Base-by-base conservation (phyloP, 2,888 invertebrate species). In the Hydroisotoma schaefferi region DNA sequence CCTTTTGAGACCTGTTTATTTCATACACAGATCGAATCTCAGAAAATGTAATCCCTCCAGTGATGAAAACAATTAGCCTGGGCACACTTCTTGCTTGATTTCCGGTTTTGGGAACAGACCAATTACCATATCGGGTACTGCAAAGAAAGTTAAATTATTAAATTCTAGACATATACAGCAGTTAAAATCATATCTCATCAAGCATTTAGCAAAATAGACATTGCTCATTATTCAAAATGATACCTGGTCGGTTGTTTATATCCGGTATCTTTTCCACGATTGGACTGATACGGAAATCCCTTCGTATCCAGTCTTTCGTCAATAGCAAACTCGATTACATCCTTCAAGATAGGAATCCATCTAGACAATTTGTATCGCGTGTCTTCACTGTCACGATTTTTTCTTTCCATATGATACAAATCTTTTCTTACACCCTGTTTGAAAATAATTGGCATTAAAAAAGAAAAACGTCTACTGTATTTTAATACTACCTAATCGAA, bases 341-440 rank as follows among this genome's bases (percentile, higher is more conserved):
- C 67, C 55, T 71, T 71, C 22, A 71, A 33, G 22, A 68, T 54
- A 2, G 70, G 70, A 27, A 64, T 65, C 64, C 66, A 71, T 27
- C 69, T 29, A 1, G 68, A 62, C n/a, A 62, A 38, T 12, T 33
- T 52, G 53, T 53, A 64, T 6, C 55, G 49, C 1, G 51, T 44
- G 8, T 48, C 58, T 27, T 55, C 60, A 20, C 57, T 37, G 33
- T 61, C 53, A 8, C 58, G 44, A 27, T 58, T 15, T 25, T 64
- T 64, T 53, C 64, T 55, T 1, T 61, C 49, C 6, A 49, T 10
- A 6, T 49, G 6, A 8, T 25, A 28, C 3, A 43, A 43, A 1
- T 54, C 54, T 43, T 59, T 53, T 10, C 54, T 44, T 15, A 20
- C n/a, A 5, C 8, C 40, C 40, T 40, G 40, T 40, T 40, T 5